Evolutionary conservation across 2,113 vertebrate genomes (phyloP), one percentile per base, ranked within the genome.

Genomic region (Anser cygnoides): DNA sequence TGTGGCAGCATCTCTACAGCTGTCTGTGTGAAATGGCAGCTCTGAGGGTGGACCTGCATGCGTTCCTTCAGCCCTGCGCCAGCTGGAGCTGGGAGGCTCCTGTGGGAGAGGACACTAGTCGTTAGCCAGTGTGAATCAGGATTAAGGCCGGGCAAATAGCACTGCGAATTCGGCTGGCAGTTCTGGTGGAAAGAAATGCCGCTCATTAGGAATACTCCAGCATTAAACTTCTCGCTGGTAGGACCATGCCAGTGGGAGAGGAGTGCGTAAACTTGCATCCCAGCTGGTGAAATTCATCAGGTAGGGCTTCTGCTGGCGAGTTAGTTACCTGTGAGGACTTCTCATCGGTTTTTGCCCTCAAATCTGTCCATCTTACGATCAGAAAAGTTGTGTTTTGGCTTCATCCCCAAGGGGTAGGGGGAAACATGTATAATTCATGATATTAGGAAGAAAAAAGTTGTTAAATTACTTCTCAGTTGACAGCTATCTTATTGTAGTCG

Each of bases 321-420:
- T 39, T 83, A 14, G 73, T 70, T 92, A 68, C 67, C 77, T 54
- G 49, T 70, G 76, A 94, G 86, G 90, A 93, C 54, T 89, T 89
- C 4, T 67, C 37, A 49, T 93, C 1, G 0, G 10, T 79, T 95
- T 89, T 94, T 91, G 50, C 90, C 89, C 91, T 92, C 89, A 74
- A 77, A 87, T 73, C 78, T 81, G 58, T 93, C 73, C 74, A 66
- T 88, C 39, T 72, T 57, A 28, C 3, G 31, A 81, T 90, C 84
- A 84, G 83, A 89, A 96, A 95, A 89, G 79, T 96, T 92, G 61
- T 79, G 35, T 79, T 91, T 87, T 75, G 84, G 93, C 98, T 96
- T 93, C 78, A 91, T 96, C 90, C 94, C 90, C 84, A 33, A 68
- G 59, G 94, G 89, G 77, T 87, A 78, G 62, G 93, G 94, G 74